phyloP scores from a whole-genome alignment of 2,797 vertebrate species.

The Neosalanx taihuensis region DNA sequence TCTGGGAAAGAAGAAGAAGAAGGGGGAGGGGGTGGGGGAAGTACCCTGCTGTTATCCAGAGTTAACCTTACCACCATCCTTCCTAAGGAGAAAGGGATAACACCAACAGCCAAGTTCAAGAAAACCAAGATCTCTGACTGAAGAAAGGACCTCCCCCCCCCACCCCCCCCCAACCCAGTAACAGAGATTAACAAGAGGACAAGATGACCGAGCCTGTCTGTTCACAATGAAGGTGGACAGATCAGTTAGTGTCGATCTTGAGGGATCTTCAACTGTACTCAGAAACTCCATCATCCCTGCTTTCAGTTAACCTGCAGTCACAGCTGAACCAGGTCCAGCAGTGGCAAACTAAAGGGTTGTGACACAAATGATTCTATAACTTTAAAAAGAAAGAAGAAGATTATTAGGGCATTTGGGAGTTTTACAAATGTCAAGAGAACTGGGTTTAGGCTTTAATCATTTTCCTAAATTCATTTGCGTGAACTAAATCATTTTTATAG shows the following conservation, averaged over 20 bases:
- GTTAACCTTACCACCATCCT: background rate
- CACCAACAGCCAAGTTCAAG: background rate
- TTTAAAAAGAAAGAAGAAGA: no score
- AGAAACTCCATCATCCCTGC: no score
- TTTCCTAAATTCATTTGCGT: constrained; percentile 14
- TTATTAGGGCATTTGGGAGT: background rate
- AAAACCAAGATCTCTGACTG: background rate
- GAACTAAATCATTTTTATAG: constrained; percentile 27
- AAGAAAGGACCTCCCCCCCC: background rate
- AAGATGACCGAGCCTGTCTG: background rate
- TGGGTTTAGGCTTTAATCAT: constrained; percentile 1
- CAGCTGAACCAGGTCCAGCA: background rate
- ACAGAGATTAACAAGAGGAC: background rate
- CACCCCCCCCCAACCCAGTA: background rate
- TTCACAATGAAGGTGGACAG: background rate
- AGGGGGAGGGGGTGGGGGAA: background rate
- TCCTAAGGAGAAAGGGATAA: background rate
- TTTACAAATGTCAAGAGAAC: background rate
- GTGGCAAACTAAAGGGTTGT: background rate
- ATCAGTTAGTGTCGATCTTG: background rate
- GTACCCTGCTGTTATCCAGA: background rate
- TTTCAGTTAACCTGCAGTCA: background rate
- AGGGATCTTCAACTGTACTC: background rate
- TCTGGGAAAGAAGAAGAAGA: background rate
- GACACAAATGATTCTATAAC: background rate